Conservation (phyloP, 2,888 invertebrate species). For the Ferdinandea cuprea region DNA sequence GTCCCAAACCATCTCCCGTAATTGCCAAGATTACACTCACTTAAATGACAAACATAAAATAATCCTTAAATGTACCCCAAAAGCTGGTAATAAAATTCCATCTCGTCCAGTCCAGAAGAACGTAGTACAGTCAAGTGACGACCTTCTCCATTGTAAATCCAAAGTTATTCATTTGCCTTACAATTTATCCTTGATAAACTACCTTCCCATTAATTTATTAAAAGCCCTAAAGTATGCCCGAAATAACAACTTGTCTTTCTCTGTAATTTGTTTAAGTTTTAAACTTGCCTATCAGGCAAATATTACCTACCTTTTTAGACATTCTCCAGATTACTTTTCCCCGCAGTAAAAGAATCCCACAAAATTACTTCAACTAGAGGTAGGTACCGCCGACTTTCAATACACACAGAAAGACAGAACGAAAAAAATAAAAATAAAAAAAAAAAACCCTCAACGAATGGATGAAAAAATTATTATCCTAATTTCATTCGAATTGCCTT, state of each 20-base stretch:
- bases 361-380: too few relatives aligned
- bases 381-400: not conserved
- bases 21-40: too few relatives aligned
- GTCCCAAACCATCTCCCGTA: too few relatives aligned
- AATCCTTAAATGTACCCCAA: too few relatives aligned
- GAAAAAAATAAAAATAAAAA: conserved; percentile 1
- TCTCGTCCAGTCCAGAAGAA: too few relatives aligned
- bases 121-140: too few relatives aligned
- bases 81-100: not conserved
- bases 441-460: conserved; percentile 4
- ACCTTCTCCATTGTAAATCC: not conserved
- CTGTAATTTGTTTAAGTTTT: conserved; percentile 44
- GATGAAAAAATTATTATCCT: conserved; percentile 43
- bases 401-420: not conserved
- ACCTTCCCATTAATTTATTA: conserved; percentile 30
- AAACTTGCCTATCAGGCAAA: conserved; percentile 52
- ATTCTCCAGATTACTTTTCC: conserved; percentile 43
- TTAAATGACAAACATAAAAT: too few relatives aligned
- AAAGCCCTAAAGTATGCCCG: conserved; percentile 25
- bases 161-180: not conserved
- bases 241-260: conserved; percentile 15
- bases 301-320: conserved; percentile 25
- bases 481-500: conserved; percentile 24
- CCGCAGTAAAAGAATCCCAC: conserved; percentile 20
- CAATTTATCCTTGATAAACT: conserved; percentile 46